A percentile compares a stretch with the other conserved stretches of the same genome.
These are phyloP conservation scores for Megatriorchis doriae DNA, from an alignment of 2,113 vertebrate genomes.

Conservation along the genomic window DNA sequence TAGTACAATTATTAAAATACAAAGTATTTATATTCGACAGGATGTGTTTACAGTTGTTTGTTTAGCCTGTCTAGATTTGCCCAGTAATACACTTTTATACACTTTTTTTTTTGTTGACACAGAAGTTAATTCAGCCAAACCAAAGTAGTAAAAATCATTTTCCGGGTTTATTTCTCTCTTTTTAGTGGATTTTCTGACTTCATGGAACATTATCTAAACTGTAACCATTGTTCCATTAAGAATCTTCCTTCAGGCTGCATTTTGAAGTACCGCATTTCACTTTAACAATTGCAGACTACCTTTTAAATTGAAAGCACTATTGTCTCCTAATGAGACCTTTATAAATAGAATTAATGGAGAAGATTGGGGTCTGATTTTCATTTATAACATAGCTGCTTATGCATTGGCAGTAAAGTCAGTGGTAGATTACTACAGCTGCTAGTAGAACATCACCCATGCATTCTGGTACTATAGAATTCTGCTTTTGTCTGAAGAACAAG, in stretches of 20 bases:
- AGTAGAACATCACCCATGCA: rapidly evolving
- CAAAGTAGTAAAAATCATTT: not conserved
- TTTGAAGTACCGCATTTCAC: not conserved
- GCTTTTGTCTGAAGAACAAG: not conserved
- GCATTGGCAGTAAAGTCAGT: not conserved
- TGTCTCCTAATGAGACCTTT: not conserved
- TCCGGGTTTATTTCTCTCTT: not conserved
- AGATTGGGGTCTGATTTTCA: not conserved
- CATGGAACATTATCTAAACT: not conserved
- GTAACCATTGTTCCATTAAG: not conserved
- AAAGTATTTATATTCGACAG: not conserved
- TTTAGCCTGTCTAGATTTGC: not conserved
- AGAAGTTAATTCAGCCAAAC: not conserved
- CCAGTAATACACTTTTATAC: not conserved
- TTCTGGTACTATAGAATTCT: not conserved
- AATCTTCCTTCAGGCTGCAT: not conserved
- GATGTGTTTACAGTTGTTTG: not conserved
- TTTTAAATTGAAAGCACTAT: not conserved
- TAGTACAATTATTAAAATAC: not conserved
- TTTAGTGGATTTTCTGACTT: not conserved
- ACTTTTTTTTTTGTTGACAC: rapidly evolving
- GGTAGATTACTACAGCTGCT: not conserved
- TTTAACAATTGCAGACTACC: not conserved
- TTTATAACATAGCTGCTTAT: not conserved
- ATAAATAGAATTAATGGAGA: not conserved